Evolutionary conservation across 2,113 vertebrate genomes (phyloP), one percentile per base, ranked within the genome.

Genomic region (Physeter macrocephalus): DNA sequence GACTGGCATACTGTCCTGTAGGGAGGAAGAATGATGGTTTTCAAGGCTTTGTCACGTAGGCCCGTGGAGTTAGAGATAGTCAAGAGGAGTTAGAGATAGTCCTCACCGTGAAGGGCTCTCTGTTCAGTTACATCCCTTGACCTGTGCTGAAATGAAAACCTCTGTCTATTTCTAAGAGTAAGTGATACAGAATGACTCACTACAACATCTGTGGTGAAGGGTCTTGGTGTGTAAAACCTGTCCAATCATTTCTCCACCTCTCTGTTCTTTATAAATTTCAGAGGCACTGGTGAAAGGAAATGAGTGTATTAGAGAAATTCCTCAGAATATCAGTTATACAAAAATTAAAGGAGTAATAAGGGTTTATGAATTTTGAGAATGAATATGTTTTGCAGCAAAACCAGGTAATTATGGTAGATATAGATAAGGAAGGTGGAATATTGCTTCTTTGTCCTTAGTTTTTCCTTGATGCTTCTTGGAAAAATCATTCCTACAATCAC

Each of bases 101-200:
- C 31, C 13, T 88, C 18, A 61, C 11, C 7, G 15, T 23, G 3
- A 9, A 31, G 17, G 4, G 29, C 17, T 13, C 17, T 13, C 17
- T 23, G 36, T 46, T n/a, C 25, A 23, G 0, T 6, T 64, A 31
- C 0, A 66, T 3, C 21, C 46, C 12, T 77, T 87, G 27, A 86
- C 17, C n/a, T n/a, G 36, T 17, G 21, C 21, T 59, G 6, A 25
- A 25, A n/a, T 12, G 3, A 29, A 57, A 59, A 67, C 52, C 52
- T 52, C 52, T 59, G 20, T 8, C 39, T n/a, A 31, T 49, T 59
- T 61, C 31, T 12, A 61, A 61, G 62, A 88, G 21, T 23, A 8
- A 17, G 29, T 10, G 64, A 59, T 52, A 27, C 23, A 36, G 43
- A 93, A 64, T 36, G 66, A 39, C 43, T 66, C 78, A 59, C 3